Percentiles rank a stretch among this genome's conserved stretches.
Conservation (phyloP, 2,797 vertebrate species). For the Poeciliopsis turneri region DNA sequence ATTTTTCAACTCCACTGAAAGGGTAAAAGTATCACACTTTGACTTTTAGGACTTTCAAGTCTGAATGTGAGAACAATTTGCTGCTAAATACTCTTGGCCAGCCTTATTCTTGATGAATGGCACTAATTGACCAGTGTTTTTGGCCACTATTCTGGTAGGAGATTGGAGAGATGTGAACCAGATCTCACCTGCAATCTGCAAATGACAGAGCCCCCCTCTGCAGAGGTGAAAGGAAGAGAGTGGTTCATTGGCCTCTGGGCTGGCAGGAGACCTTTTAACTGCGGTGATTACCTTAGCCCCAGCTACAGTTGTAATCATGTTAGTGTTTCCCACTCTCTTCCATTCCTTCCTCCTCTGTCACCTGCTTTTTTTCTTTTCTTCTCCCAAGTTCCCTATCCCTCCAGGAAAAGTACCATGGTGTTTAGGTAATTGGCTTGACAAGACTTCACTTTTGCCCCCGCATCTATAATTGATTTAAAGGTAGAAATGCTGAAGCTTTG, state of each 20-base stretch:
- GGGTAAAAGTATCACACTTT: not conserved
- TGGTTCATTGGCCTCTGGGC: conserved; percentile 59
- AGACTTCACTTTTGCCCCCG: conserved; percentile 41
- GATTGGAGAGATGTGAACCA: conserved; percentile 50
- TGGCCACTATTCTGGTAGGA: conserved; percentile 27
- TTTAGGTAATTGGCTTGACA: conserved; percentile 50
- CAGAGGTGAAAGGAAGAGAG: conserved; percentile 48
- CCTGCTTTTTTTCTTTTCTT: conserved; percentile 22
- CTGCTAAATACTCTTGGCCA: conserved; percentile 38
- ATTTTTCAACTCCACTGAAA: not conserved
- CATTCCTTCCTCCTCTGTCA: conserved; percentile 25
- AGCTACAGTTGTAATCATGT: conserved; percentile 61
- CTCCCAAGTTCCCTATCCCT: conserved; percentile 39
- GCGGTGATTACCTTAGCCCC: conserved; percentile 62
- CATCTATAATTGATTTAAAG: conserved; percentile 34
- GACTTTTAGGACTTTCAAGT: conserved; percentile 5
- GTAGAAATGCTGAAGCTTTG: conserved; percentile 17
- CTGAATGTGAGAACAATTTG: not conserved
- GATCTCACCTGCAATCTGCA: conserved; percentile 72
- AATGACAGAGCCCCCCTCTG: conserved; percentile 52
- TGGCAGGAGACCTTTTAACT: conserved; percentile 72
- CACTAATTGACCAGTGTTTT: conserved; percentile 66
- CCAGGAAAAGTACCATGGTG: conserved; percentile 26
- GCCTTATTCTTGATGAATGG: conserved; percentile 57
- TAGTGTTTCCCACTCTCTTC: conserved; percentile 49